Base-by-base conservation (phyloP, 1,140 invertebrate species). In the Trachymyrmex cornetzi region DNA sequence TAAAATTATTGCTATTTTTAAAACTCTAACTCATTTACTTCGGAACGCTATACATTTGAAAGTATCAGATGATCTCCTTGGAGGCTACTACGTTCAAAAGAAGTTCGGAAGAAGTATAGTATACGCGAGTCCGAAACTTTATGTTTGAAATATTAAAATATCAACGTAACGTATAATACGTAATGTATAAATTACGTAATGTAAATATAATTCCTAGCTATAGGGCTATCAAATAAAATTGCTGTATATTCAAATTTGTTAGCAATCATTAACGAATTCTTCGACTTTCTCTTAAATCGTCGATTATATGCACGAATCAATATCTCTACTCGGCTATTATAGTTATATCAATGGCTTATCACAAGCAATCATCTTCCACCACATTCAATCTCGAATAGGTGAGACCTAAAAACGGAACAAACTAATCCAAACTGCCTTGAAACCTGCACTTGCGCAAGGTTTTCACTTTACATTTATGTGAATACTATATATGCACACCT, bases 271-370 rank as follows among this genome's bases (percentile, higher is more conserved):
- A 69, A 80, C 3, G 14, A 80, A 69, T 80, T 80, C n/a, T n/a
- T 34, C 24, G 14, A 80, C 53, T 27, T 77, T 14, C 9, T 22
- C 34, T 27, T 38, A n/a, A 80, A 80, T 79, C 44, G 61, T 50
- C 44, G n/a, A 55, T 80, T 69, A 55, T 67, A 48, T 12, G n/a
- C 30, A 14, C 77, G 63, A 80, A 55, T 69, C 77, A 27, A 80
- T 80, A 80, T 61, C 48, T 44, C 14, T 38, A 38, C 48, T 67
- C 27, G 48, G 7, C 44, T 38, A 34, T 80, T 53, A 67, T n/a
- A 55, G 30, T 69, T 57, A 44, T 81, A 69, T 81, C 27, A 57
- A 55, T 14, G 14, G 24, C 12, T 81, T 34, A 81, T 81, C 81
- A 34, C 22, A 24, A 24, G n/a, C 34, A 59, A 61, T 74, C 53